These are phyloP conservation scores for Strigamia crassipes DNA, from an alignment of 2,888 invertebrate genomes.

Conservation along the genomic window DNA sequence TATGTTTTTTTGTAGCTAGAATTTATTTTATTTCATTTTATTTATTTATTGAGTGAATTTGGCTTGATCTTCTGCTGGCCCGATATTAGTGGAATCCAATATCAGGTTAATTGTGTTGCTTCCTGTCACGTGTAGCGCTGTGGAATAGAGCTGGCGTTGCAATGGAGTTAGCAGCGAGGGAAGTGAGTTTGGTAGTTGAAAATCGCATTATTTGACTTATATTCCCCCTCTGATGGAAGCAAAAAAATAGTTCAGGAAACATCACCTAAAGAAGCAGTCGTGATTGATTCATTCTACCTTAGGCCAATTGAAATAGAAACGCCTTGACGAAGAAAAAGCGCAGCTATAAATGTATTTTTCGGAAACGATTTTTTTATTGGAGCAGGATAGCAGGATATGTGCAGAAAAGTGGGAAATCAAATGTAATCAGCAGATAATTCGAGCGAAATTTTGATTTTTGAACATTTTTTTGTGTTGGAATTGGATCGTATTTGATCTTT, in stretches of 20 bases:
- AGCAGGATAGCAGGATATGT: not conserved
- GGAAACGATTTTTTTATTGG: not conserved
- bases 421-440: not conserved
- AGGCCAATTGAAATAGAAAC: slow-evolving; percentile 19
- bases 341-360: not conserved
- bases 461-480: not conserved
- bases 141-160: not conserved
- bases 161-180: slow-evolving; percentile 27
- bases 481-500: not conserved
- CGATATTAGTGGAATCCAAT: not conserved
- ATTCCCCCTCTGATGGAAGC: not conserved
- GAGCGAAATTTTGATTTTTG: not conserved
- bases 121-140: slow-evolving; percentile 9
- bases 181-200: slow-evolving; percentile 34
- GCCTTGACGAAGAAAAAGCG: slow-evolving; percentile 1
- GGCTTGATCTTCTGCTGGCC: not conserved
- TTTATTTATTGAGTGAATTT: not conserved
- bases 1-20: too few relatives aligned
- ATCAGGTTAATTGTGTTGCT: slow-evolving; percentile 33
- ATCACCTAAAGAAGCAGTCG: slow-evolving; percentile 8
- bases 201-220: slow-evolving; percentile 37
- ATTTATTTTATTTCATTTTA: not conserved
- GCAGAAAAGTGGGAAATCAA: not conserved
- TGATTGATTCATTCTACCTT: slow-evolving; percentile 19
- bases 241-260: slow-evolving; percentile 13